Base-by-base conservation (phyloP, 2,113 vertebrate genomes). In the Marcusenius ussheri region DNA sequence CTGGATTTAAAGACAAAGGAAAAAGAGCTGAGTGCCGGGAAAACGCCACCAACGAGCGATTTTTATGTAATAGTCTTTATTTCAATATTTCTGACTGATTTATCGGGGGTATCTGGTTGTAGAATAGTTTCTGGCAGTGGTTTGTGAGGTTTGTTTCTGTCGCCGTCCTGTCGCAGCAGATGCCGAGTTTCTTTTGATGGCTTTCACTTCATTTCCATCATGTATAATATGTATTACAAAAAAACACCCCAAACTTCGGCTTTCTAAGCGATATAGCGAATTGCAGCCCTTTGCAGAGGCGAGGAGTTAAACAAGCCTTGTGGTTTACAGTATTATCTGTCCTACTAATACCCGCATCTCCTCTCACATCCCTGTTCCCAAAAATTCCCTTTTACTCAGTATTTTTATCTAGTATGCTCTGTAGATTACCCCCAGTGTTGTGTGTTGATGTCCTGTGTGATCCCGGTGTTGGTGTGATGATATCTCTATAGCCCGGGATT, bases 1-100 rank as follows among this genome's bases (percentile, higher is more conserved):
- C 83, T 45, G 19, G 45, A 84, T 47, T 89, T 80, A 80, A 77
- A 89, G 45, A 88, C 86, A 83, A 83, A 83, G 80, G 39, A 4
- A 46, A 84, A 46, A 5, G 42, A 39, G 13, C 35, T 17, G n/a
- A 80, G 35, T 42, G 35, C 35, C 35, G 15, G 35, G 15, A 80
- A 80, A 35, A 42, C 35, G 74, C 35, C 4, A 50, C 46, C 47
- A 31, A 31, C 11, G 46, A 46, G 46, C 45, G 46, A 49, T 85
- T 46, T 47, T 21, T 24, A 24, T 13, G 83, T 15, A 49, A 84
- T n/a, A 46, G 45, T 11, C 83, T 85, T 47, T 47, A 42, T 42
- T 42, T 42, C 3, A 42, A 42, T 58, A 49, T 88, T 89, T 50
- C 19, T 31, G 70, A 46, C 7, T 80, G 10, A 89, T 89, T 77